Conservation (phyloP, 2,797 vertebrate genomes). For the Cossypha dichroa region DNA sequence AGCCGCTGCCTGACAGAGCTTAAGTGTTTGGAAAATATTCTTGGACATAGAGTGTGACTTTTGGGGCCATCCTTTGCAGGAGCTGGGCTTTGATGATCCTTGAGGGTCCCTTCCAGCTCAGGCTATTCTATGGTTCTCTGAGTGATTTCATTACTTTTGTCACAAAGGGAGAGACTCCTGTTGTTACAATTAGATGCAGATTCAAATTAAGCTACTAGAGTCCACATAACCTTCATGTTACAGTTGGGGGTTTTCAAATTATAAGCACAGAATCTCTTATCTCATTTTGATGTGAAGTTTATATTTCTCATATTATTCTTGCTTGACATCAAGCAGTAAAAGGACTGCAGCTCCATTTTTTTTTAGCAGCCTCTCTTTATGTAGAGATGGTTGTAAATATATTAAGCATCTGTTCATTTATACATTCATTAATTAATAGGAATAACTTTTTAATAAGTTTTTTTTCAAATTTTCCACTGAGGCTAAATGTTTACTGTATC, state of each 20-base stretch:
- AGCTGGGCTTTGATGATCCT: not conserved
- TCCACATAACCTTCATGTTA: not conserved
- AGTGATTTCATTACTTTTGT: not conserved
- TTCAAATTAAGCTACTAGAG: not conserved
- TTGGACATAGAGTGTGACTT: not conserved
- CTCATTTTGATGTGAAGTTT: not conserved
- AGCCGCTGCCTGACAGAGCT: not conserved
- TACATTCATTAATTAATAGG: not conserved
- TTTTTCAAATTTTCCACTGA: not conserved
- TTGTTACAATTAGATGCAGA: not conserved
- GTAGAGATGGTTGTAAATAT: not conserved
- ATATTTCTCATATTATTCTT: not conserved
- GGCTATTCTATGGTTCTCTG: not conserved
- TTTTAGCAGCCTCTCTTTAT: not conserved
- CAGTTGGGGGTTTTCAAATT: not conserved
- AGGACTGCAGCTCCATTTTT: not conserved
- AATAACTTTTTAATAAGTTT: not conserved
- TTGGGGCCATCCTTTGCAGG: not conserved
- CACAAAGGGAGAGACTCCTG: not conserved
- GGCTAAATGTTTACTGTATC: not conserved
- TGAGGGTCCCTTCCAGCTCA: not conserved
- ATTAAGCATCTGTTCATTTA: not conserved
- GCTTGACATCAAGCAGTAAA: not conserved
- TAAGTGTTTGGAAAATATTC: not conserved
- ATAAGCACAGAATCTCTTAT: not conserved